A percentile compares a stretch with the other conserved stretches of the same genome.
phyloP scores from a whole-genome alignment of 2,888 invertebrate species.

The Ariolimax columbianus region DNA sequence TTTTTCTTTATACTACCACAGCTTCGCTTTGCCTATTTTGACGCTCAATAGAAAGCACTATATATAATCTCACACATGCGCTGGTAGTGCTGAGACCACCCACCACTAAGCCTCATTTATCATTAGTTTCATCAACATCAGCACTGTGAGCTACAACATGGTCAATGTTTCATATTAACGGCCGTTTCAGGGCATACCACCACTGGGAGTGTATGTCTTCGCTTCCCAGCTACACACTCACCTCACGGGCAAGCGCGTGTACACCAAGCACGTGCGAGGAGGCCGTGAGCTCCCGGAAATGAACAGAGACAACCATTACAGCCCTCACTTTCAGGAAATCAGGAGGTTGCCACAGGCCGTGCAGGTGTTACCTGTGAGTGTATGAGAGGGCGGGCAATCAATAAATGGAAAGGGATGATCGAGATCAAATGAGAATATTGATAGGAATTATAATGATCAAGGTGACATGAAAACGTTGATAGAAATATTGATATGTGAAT shows the following conservation, averaged over 20 bases:
- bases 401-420: background rate
- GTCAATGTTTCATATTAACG: background rate
- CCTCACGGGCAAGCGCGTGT: slow-evolving; percentile 86
- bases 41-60: too few species aligned
- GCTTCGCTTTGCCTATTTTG: too few species aligned
- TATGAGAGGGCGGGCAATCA: background rate
- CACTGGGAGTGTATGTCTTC: slow-evolving; percentile 87
- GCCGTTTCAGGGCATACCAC: slow-evolving; percentile 83
- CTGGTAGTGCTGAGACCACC: too few species aligned
- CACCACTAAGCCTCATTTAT: too few species aligned
- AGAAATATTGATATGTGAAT: too few species aligned
- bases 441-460: background rate
- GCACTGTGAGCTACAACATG: background rate
- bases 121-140: background rate
- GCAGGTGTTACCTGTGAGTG: slow-evolving; percentile 82
- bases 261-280: slow-evolving; percentile 90
- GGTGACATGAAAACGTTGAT: too few species aligned
- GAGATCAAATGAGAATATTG: background rate
- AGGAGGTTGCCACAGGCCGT: slow-evolving; percentile 89
- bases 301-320: slow-evolving; percentile 96
- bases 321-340: slow-evolving; percentile 98
- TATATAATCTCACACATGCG: too few species aligned
- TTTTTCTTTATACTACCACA: too few species aligned
- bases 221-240: slow-evolving; percentile 90
- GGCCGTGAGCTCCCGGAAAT: slow-evolving; percentile 88